Conservation (phyloP, 1,140 invertebrate species). For the Glossosoma conforme region DNA sequence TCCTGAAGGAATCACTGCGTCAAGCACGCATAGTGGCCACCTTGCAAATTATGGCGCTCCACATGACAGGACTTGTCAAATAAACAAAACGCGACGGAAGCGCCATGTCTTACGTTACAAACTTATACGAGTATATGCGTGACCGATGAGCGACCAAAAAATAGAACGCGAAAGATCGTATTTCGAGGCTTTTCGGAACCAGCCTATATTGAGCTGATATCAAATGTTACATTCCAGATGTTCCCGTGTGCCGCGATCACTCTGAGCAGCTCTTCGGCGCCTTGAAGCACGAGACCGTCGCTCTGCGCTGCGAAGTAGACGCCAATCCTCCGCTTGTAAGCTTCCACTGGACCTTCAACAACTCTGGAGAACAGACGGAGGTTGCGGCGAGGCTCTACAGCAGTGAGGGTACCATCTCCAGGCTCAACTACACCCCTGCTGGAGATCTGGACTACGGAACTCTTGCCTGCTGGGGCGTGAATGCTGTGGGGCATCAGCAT, state of each 20-base stretch:
- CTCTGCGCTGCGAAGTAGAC: constrained; percentile 77
- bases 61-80: too few species aligned
- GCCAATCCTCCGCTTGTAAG: constrained; percentile 74
- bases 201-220: too few species aligned
- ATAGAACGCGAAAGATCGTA: too few species aligned
- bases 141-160: too few species aligned
- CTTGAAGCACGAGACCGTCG: constrained; percentile 77
- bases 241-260: constrained; percentile 72
- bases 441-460: constrained; percentile 85
- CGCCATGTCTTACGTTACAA: too few species aligned
- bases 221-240: constrained; percentile 67
- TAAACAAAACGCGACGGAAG: too few species aligned
- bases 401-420: constrained; percentile 62
- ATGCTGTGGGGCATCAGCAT: constrained; percentile 75
- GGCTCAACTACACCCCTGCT: constrained; percentile 77
- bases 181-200: too few species aligned
- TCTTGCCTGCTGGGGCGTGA: constrained; percentile 77
- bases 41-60: too few species aligned
- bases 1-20: too few species aligned
- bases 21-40: too few species aligned
- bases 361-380: constrained; percentile 75
- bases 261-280: constrained; percentile 75
- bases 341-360: constrained; percentile 88
- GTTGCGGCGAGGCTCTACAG: constrained; percentile 57
- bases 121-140: too few species aligned